Conservation (phyloP, 2,797 vertebrate species). For the Staurois parvus region DNA sequence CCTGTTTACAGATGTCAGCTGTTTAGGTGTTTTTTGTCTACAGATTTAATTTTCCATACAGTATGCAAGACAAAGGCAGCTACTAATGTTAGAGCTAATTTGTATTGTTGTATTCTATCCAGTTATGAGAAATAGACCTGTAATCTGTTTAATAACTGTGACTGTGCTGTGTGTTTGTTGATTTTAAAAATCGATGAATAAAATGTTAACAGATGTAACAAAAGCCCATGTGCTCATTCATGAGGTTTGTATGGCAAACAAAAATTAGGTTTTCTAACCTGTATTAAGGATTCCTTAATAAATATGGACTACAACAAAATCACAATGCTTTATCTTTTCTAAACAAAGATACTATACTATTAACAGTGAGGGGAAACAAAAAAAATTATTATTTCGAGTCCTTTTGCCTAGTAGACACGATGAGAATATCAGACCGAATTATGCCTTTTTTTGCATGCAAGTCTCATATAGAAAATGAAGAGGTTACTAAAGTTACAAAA, state of each 20-base stretch:
- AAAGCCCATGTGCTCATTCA: slow-evolving; percentile 3
- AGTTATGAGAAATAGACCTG: neutral
- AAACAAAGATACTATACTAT: neutral
- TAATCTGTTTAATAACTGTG: neutral
- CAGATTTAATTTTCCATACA: neutral
- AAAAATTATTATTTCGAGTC: no score
- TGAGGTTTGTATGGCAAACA: neutral
- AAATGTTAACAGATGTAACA: neutral
- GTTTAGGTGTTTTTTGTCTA: neutral
- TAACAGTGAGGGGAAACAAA: no score
- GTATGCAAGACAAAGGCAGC: slow-evolving; percentile 18
- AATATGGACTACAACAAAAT: slow-evolving; percentile 5
- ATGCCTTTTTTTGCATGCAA: no score
- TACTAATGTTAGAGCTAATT: neutral
- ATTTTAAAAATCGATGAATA: neutral
- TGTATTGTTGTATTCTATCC: neutral
- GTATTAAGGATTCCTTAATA: neutral
- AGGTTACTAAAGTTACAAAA: no score
- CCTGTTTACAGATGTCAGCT: neutral
- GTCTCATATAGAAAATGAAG: no score
- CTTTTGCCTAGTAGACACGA: no score
- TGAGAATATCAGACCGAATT: no score
- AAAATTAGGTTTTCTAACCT: slow-evolving; percentile 6
- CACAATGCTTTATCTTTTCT: neutral
- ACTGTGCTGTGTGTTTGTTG: slow-evolving; percentile 5